Evolutionary conservation across 1,140 invertebrate species (phyloP), one percentile per base, ranked within the genome.

Genomic region (Bombus polaris): DNA sequence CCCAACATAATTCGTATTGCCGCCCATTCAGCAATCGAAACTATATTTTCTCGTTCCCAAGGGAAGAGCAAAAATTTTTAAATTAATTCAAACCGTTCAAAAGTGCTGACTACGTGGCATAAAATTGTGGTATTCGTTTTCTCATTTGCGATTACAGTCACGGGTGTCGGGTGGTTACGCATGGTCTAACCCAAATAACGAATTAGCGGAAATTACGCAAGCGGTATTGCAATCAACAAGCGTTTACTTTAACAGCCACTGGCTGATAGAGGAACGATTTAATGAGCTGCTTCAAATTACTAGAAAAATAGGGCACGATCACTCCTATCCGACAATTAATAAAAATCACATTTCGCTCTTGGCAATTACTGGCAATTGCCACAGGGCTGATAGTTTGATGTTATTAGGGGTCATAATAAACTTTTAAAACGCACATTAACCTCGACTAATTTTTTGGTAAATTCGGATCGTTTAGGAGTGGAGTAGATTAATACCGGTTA

Each of bases 151-250:
- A 80, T 42, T 42, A 8, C 62, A 44, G 59, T n/a, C 78, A 25
- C 25, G 37, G 78, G 65, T 53, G 65, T 25, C 28, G 3, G 5
- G 12, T 25, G 22, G 9, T 32, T n/a, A n/a, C 47, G 35, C 3
- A 15, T n/a, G 44, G 35, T 35, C 35, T 57, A 39, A 71, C 9
- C 66, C 66, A 71, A 81, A 81, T 57, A 81, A 57, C 28, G 44
- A 28, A 57, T 81, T 81, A 71, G 42, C 35, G 66, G 78, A 59
- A 81, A 81, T 81, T 81, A 81, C 71, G 47, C 42, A 15, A 53
- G 28, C 44, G 22, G 12, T 35, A n/a, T 68, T 59, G 47, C 28
- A 59, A 72, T 81, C 47, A 59, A 81, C 79, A 32, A 37, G 18
- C 37, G 79, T 81, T 81, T 72, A 42, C 79, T 59, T 81, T 59